phyloP scores from a whole-genome alignment of 2,888 invertebrate species.

The Rhogogaster chlorosoma region DNA sequence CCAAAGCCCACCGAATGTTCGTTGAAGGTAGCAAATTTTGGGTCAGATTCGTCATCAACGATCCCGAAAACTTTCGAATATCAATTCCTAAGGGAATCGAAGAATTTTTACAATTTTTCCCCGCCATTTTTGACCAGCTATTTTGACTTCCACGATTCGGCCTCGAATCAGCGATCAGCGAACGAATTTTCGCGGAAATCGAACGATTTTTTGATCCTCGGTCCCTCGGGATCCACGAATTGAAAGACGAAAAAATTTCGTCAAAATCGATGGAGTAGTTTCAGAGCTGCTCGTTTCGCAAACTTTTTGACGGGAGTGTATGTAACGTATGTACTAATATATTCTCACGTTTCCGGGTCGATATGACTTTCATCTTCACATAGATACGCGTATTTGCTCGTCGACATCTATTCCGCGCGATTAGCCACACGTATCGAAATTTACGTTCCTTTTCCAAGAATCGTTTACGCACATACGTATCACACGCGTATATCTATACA shows the following conservation, averaged over 20 bases:
- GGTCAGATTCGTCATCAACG: neutral
- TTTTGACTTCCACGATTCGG: no score
- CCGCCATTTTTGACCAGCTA: neutral
- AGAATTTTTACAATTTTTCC: neutral
- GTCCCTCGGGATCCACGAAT: neutral
- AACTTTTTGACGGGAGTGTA: neutral
- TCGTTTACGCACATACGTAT: neutral
- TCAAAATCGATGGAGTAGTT: neutral
- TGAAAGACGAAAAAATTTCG: neutral
- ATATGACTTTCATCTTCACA: conserved; percentile 16
- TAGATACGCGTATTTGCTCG: conserved; percentile 7
- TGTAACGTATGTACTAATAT: neutral
- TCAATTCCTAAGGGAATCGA: neutral
- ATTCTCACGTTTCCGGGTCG: conserved; percentile 20
- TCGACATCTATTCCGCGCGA: neutral
- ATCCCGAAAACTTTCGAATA: neutral
- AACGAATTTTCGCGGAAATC: neutral
- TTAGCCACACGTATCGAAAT: neutral
- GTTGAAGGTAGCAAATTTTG: neutral
- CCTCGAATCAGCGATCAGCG: no score
- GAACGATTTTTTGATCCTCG: neutral
- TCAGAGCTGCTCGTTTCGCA: no score
- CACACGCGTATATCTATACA: neutral
- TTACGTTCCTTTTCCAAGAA: conserved; percentile 5
- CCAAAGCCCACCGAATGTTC: neutral